Conservation (phyloP, 2,888 invertebrate genomes). For the Hypena proboscidalis region DNA sequence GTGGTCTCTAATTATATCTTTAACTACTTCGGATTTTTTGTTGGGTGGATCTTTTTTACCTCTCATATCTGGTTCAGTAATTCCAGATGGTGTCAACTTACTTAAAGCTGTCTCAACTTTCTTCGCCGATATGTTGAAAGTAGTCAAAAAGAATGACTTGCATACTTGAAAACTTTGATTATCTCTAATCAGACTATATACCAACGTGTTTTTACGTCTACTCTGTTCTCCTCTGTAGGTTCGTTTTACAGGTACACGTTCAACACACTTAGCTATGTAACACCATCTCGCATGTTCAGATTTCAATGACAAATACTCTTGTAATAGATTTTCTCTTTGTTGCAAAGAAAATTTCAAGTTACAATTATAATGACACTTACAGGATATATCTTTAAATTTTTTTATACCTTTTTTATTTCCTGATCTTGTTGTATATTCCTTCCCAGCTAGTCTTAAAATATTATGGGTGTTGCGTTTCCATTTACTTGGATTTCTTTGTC, state of each 20-base stretch:
- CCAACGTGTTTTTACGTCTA: not conserved
- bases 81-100: constrained; percentile 9
- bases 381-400: not conserved
- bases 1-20: constrained; percentile 6
- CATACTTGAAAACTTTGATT: constrained; percentile 3
- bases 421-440: not conserved
- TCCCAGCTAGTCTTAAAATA: not conserved
- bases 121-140: constrained; percentile 5
- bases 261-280: not conserved
- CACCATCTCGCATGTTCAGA: not conserved
- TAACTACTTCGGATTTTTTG: constrained; percentile 3
- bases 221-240: not conserved
- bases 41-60: constrained; percentile 6
- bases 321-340: not conserved
- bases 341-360: not conserved
- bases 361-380: constrained; percentile 3
- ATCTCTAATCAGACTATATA: not conserved
- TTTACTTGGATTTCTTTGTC: not conserved
- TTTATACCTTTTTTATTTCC: too few relatives aligned
- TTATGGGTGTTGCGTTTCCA: not conserved
- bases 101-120: constrained; percentile 4
- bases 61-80: too few relatives aligned
- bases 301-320: constrained; percentile 1
- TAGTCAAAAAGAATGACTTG: constrained; percentile 1
- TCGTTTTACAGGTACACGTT: not conserved